Evolutionary conservation across 2,888 invertebrate species (phyloP), one percentile per base, ranked within the genome.

Genomic region (Cybosia mesomella): DNA sequence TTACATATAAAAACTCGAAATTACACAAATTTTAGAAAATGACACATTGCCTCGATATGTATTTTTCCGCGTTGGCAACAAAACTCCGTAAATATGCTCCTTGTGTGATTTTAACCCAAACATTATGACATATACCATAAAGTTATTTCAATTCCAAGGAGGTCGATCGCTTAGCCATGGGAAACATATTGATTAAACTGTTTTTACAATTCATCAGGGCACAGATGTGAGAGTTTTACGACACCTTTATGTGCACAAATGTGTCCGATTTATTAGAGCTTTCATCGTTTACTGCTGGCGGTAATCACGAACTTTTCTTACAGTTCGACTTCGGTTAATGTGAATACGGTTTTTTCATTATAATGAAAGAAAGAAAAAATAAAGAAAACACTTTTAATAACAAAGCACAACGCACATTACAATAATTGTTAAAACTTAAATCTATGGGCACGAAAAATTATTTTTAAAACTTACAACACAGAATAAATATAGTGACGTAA

Each of bases 181-280:
- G 22, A 22, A 43, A 63, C 34, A 34, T 62, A 62, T 62, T 62
- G 62, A 54, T 63, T 63, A 36, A 54, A 43, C 28, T 36, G 53
- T 62, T 54, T 22, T 34, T 13, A 34, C 32, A 22, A 54, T 54
- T 18, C 18, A 54, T 54, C 36, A 24, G 32, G 55, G 36, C 15
- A 58, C 32, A 68, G 57, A 60, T 70, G 72, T 70, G 59, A 63
- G 64, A 58, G 66, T 68, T 73, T 67, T 70, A 74, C 58, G 69
- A 57, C 24, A n/a, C 15, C 22, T 43, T 68, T 62, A 70, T 65
- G 64, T 77, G 59, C 28, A 67, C 58, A 60, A 64, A 66, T 24
- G 71, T 28, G 71, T 67, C 60, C 39, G 39, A 28, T 73, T 76
- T 76, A 71, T 70, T 67, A 58, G 65, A 13, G 36, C 61, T 61